A percentile compares a stretch with the other conserved stretches of the same genome.
These are phyloP conservation scores for Hippocampus mohnikei DNA, from an alignment of 2,113 vertebrate species.

Conservation along the genomic window DNA sequence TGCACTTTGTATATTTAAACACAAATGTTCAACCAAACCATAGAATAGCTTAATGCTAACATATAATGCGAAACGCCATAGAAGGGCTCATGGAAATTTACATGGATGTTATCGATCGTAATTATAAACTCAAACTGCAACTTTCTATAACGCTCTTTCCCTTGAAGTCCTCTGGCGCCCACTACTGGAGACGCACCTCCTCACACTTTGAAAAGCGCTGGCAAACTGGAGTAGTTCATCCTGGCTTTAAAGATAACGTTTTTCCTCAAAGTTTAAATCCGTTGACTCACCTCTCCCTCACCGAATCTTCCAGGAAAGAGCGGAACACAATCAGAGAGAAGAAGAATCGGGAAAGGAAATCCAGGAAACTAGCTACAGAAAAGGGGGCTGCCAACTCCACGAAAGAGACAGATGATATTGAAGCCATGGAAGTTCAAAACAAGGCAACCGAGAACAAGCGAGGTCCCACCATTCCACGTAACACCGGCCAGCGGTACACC, in stretches of 20 bases:
- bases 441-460: conserved; percentile 22
- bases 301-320: conserved; percentile 45
- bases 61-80: no score
- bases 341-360: conserved; percentile 39
- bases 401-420: conserved; percentile 19
- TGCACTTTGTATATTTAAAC: no score
- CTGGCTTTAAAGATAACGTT: not conserved
- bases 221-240: not conserved
- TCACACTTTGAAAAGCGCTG: not conserved
- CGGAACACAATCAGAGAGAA: conserved; percentile 40
- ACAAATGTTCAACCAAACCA: no score
- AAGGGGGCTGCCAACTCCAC: conserved; percentile 32
- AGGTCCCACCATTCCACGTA: conserved; percentile 64
- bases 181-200: not conserved
- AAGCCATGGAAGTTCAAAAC: conserved; percentile 15
- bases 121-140: no score
- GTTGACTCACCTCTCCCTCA: not conserved
- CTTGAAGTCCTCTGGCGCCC: not conserved
- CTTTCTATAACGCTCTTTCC: no score
- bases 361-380: conserved; percentile 44
- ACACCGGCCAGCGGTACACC: conserved; percentile 63
- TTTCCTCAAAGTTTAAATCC: not conserved
- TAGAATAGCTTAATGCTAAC: no score
- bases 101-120: no score
- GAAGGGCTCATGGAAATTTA: no score